Evolutionary conservation across 2,113 vertebrate genomes (phyloP), one percentile per base, ranked within the genome.

Genomic region (Microcebus griseorufus): DNA sequence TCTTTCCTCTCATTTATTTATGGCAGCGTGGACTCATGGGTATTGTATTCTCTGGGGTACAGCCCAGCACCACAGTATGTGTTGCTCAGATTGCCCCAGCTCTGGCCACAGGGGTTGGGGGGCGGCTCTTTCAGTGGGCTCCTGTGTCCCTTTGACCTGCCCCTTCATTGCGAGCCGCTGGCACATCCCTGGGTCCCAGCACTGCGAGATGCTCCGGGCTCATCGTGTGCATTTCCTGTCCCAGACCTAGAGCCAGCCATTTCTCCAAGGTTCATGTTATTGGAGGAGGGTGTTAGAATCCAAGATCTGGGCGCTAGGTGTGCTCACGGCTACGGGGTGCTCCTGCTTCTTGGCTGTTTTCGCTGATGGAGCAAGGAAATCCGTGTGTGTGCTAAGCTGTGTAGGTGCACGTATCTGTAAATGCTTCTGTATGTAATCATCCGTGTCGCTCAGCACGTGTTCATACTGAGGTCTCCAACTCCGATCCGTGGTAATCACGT

Each of bases 381-480:
- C 14, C 6, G 3, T 8, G 48, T 25, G 20, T 22, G 6, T 16
- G 0, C 29, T 45, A 32, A 58, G 37, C 37, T 25, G 6, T 17
- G 17, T 4, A 0, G 6, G 18, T 20, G 6, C 11, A 25, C 9
- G 11, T 27, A 23, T 20, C 42, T 48, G 0, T 48, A 32, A 3
- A 12, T 25, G 16, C 67, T 48, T 82, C 87, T 34, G 0, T 8
- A 11, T 2, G 6, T 45, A 23, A 42, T 42, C 34, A 3, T 58
- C 83, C 25, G 3, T 16, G 3, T 11, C 20, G 27, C n/a, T 18
- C 51, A 10, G 1, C 12, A 20, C 1, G 25, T 81, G n/a, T 37
- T 60, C 65, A 3, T 11, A 1, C 82, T 67, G 60, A 34, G 12
- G 22, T 81, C 69, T 51, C 32, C 72, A 39, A 1, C 32, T 22